Conservation (phyloP, 2,888 invertebrate species). For the Dicycla oo region DNA sequence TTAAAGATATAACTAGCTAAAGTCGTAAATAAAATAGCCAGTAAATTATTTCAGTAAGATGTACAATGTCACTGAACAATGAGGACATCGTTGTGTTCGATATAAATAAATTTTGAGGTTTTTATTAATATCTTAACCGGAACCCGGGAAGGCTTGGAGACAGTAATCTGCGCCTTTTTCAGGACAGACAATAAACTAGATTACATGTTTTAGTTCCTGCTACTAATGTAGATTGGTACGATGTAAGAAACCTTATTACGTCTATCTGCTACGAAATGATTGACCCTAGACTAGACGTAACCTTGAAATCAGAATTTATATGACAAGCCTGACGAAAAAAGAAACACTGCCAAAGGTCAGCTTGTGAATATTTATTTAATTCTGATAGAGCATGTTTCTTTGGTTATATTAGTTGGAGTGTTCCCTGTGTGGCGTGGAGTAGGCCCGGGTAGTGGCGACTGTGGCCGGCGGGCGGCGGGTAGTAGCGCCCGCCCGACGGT, state of each 20-base stretch:
- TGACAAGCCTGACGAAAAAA: conserved; percentile 6
- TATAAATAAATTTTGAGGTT: conserved; percentile 50
- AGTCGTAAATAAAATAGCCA: conserved; percentile 39
- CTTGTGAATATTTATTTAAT: conserved; percentile 29
- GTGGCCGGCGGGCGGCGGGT: conserved; percentile 57
- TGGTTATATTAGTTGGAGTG: neutral
- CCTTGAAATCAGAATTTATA: conserved; percentile 13
- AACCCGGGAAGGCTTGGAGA: conserved; percentile 10
- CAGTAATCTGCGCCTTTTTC: neutral
- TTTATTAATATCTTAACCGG: conserved; percentile 48
- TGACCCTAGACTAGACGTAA: conserved; percentile 2
- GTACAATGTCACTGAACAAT: conserved; percentile 51
- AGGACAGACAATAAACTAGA: neutral
- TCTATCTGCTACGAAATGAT: neutral
- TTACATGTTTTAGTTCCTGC: neutral
- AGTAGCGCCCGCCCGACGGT: conserved; percentile 71
- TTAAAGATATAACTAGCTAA: conserved; percentile 9
- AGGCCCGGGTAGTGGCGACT: conserved; percentile 35
- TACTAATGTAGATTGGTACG: neutral
- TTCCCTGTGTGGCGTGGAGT: conserved; percentile 9
- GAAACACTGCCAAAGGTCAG: conserved; percentile 25
- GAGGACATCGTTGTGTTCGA: conserved; percentile 33
- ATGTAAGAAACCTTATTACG: neutral
- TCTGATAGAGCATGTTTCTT: conserved; percentile 12
- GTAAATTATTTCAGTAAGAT: conserved; percentile 46